Evolutionary conservation across 2,113 vertebrate genomes (phyloP), one percentile per base, ranked within the genome.

Genomic region (Eolophus roseicapilla): DNA sequence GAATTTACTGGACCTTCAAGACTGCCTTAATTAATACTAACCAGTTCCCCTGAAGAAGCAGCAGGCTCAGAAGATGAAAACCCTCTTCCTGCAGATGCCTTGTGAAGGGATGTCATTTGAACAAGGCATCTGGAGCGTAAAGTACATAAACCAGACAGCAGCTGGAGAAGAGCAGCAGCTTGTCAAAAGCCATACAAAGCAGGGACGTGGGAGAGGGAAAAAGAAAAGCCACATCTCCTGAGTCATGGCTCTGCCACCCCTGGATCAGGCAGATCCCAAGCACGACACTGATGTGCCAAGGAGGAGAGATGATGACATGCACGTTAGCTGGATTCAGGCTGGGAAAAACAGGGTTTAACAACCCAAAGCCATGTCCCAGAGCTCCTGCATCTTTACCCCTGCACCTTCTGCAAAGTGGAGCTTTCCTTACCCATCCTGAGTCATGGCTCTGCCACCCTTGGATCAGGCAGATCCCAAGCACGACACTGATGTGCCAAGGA

Each of bases 21-120:
- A 92, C 81, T 49, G 74, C 69, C 96, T 96, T 95, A 89, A 96
- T 97, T 96, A 96, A 89, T 82, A 94, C 92, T 94, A 91, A 89
- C 19, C 77, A 68, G 67, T 19, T 63, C 17, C 43, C 81, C 80
- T 31, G 55, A 94, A 91, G 92, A 86, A 95, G 80, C 88, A 96
- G 94, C 94, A 83, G 93, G 90, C 82, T 91, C 43, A 0, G 0
- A 41, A 95, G 92, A 95, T 94, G 86, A 95, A 95, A 96, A 78
- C 69, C 77, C 67, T 53, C 52, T 47, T 88, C 65, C 88, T 71
- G 76, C 86, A 86, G 85, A 78, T 35, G 90, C 80, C 80, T 91
- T 8, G 47, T 17, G 86, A 94, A 53, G 95, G 69, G 93, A 88
- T 86, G 90, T 81, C 90, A 93, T 53, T 64, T 59, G 71, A 94